Evolutionary conservation across 2,113 vertebrate genomes (phyloP), one percentile per base, ranked within the genome.

Genomic region (Dasypus novemcinctus): DNA sequence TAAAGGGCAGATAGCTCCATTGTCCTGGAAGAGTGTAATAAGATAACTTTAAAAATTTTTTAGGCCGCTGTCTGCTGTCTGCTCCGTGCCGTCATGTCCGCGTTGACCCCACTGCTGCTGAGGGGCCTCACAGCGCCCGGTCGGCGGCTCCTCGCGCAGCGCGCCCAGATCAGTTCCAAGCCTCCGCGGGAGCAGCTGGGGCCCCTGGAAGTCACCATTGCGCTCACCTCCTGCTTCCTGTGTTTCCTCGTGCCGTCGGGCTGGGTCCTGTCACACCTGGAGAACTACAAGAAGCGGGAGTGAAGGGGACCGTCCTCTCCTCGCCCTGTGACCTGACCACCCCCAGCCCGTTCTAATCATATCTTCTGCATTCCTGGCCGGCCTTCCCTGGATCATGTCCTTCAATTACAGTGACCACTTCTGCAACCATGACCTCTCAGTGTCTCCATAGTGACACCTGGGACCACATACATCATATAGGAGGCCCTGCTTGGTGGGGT

Each of bases 161-260:
- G 96, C 18, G 97, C 95, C 33, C 95, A 93, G 61, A 2, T 98
- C 11, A 89, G 92, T 27, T 75, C 96, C 38, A 97, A 90, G 84
- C 87, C 96, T 0, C 66, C 97, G 93, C 90, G 87, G 97, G 97
- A 95, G 88, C 95, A 87, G 36, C 36, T 97, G 31, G 83, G 97
- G 46, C 66, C 83, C 27, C 12, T 91, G 97, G 98, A 97, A 20
- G 0, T 93, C 2, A 12, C 57, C 74, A 41, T 97, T 49, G 96
- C 81, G 74, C 72, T 98, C 54, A 82, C 90, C 8, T 38, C 93
- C 66, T 96, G 97, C 75, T 95, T 98, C 75, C 0, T 97, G 46
- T 68, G 92, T 29, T 78, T 97, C 88, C 46, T 98, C 46, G 38
- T 82, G 64, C 98, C 98, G 0, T 4, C 96, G n/a, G n/a, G n/a